Conservation (phyloP, 1,140 invertebrate species). For the Dufourea novaeangliae region DNA sequence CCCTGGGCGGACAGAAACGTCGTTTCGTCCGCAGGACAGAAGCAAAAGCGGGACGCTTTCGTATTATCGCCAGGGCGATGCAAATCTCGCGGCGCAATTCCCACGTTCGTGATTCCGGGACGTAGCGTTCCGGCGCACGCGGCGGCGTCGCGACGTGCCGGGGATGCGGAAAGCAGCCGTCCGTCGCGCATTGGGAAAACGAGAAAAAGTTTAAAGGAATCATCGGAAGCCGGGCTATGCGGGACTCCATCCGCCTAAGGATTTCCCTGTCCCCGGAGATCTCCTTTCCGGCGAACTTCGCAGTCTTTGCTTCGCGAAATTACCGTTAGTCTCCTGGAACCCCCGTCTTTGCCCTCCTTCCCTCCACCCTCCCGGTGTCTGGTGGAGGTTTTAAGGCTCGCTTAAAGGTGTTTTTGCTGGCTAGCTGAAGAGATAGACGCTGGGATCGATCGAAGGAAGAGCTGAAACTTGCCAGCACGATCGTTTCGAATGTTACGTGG, state of each 20-base stretch:
- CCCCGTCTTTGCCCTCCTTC: neutral
- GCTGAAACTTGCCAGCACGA: conserved; percentile 7
- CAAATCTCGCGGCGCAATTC: conserved; percentile 46
- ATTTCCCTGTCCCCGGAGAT: conserved; percentile 41
- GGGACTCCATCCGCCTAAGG: conserved; percentile 27
- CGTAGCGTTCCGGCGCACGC: conserved; percentile 9
- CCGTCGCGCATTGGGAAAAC: conserved; percentile 14
- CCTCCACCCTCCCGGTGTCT: too few relatives aligned
- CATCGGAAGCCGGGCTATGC: conserved; percentile 27
- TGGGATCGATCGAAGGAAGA: neutral
- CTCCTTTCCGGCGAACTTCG: conserved; percentile 28
- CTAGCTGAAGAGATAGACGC: neutral
- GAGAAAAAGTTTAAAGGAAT: conserved; percentile 53
- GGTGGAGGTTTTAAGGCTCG: conserved; percentile 15
- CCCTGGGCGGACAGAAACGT: too few relatives aligned
- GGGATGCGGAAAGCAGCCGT: conserved; percentile 20
- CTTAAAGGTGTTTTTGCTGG: conserved; percentile 10
- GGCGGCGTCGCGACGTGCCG: conserved; percentile 34
- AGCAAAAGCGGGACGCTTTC: neutral
- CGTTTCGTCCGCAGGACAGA: neutral
- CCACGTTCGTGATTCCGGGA: conserved; percentile 20
- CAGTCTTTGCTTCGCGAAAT: conserved; percentile 33
- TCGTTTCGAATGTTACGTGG: neutral
- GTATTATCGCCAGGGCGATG: conserved; percentile 37
- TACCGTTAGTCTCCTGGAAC: conserved; percentile 9